Base-by-base conservation (phyloP, 1,140 invertebrate species). In the Polypedilum vanderplanki region DNA sequence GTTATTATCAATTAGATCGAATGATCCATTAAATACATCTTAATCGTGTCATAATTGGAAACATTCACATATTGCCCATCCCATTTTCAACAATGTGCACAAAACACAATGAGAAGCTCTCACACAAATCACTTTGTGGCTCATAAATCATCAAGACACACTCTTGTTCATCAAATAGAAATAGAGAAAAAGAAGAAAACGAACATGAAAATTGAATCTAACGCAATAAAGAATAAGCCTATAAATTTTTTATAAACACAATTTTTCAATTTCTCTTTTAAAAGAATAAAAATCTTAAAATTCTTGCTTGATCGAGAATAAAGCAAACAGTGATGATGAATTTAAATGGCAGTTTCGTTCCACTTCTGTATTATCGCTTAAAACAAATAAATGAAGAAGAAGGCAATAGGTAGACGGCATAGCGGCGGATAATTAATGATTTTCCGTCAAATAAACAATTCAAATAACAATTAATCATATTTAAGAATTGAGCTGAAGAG, bases 401-500 rank as follows among this genome's bases (percentile, higher is more conserved):
- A 57, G 46, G 46, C 12, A 57, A 57, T 57, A 57, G 46, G 12
- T 57, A n/a, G 12, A 57, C 46, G 8, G 12, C n/a, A 57, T 57
- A n/a, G 46, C n/a, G 46, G 46, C n/a, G 65, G 65, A 20, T 18
- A 70, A 70, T 70, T 70, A 70, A 70, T 70, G 65, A 70, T 70
- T 18, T 18, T 70, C 20, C 65, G 20, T 70, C 65, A 70, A 70
- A 70, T 70, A 70, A 70, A 70, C 65, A 70, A 70, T 70, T 22
- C 65, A 70, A 70, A 70, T 70, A 70, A 70, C 20, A 70, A 70
- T 70, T 20, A 70, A 70, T 70, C 65, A 70, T 70, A 70, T 70
- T 70, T 70, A 70, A 70, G 65, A 70, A 5, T 9, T 20, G 9
- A 18, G 17, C 2, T n/a, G 4, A 18, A 70, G 17, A 20, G 65